These are phyloP conservation scores for Tolypeutes matacus DNA, from an alignment of 2,797 vertebrate genomes.

Conservation along the genomic window DNA sequence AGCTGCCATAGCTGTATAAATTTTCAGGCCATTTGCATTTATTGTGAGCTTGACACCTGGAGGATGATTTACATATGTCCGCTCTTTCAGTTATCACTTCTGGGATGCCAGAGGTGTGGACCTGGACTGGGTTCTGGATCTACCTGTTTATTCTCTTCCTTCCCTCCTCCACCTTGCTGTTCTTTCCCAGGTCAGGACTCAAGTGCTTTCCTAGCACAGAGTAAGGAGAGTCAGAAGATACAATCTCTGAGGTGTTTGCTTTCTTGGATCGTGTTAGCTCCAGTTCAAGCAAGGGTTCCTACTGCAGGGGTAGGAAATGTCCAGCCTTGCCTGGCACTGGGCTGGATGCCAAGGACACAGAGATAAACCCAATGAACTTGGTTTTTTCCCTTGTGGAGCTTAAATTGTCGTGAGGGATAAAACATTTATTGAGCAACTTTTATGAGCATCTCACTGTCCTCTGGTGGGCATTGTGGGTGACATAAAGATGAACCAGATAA, in stretches of 20 bases:
- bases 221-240: neutral
- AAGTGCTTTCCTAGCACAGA: neutral
- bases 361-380: neutral
- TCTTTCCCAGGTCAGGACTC: neutral
- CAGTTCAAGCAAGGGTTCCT: neutral
- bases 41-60: neutral
- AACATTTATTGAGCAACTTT: neutral
- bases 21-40: slow-evolving; percentile 39
- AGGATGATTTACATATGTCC: slow-evolving; percentile 10
- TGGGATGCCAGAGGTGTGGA: neutral
- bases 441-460: neutral
- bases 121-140: too few species aligned
- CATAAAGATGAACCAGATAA: neutral
- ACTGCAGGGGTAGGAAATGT: neutral
- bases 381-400: neutral
- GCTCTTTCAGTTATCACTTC: neutral
- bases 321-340: neutral
- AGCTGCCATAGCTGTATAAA: neutral
- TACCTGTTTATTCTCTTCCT: neutral
- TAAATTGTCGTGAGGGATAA: neutral
- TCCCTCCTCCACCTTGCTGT: neutral
- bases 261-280: neutral
- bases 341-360: neutral
- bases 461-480: neutral
- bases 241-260: neutral